A percentile compares a stretch with the other conserved stretches of the same genome.
These are phyloP conservation scores for Ascaphus truei DNA, from an alignment of 2,113 vertebrate species.

Conservation along the genomic window DNA sequence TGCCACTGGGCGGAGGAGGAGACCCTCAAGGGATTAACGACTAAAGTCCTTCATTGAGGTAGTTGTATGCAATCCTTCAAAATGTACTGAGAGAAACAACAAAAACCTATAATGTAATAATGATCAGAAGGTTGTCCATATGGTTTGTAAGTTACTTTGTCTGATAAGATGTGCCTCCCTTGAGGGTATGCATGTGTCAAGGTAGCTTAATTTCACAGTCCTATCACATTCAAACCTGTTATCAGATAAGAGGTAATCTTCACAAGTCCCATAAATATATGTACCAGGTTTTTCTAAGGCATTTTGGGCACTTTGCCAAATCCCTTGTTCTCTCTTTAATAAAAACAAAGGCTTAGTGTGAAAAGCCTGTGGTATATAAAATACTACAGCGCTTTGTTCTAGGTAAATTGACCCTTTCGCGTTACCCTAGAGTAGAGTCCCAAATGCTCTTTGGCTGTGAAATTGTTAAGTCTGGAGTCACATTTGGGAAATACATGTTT, in stretches of 20 bases:
- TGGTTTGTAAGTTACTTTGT: neutral
- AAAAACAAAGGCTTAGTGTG: slow-evolving; percentile 23
- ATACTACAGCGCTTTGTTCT: slow-evolving; percentile 8
- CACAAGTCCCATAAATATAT: slow-evolving; percentile 23
- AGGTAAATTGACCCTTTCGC: slow-evolving; percentile 9
- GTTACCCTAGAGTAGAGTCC: neutral
- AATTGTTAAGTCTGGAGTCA: too few species aligned
- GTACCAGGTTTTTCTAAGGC: slow-evolving; percentile 6
- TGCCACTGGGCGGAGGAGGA: too few species aligned
- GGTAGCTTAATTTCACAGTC: neutral
- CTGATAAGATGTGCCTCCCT: neutral
- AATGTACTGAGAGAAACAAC: too few species aligned
- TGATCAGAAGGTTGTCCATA: neutral
- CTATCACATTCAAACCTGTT: neutral
- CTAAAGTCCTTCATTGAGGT: too few species aligned
- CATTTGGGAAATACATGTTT: too few species aligned
- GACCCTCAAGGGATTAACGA: too few species aligned
- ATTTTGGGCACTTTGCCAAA: slow-evolving; percentile 22
- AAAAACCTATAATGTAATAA: too few species aligned
- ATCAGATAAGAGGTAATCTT: slow-evolving; percentile 29
- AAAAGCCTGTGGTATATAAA: slow-evolving; percentile 21
- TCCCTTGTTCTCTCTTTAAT: slow-evolving; percentile 1
- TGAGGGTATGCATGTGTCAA: neutral
- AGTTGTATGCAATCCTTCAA: too few species aligned
- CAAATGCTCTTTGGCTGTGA: too few species aligned